Evolutionary conservation across 2,797 vertebrate species (phyloP), one percentile per base, ranked within the genome.

Genomic region (Prionace glauca): DNA sequence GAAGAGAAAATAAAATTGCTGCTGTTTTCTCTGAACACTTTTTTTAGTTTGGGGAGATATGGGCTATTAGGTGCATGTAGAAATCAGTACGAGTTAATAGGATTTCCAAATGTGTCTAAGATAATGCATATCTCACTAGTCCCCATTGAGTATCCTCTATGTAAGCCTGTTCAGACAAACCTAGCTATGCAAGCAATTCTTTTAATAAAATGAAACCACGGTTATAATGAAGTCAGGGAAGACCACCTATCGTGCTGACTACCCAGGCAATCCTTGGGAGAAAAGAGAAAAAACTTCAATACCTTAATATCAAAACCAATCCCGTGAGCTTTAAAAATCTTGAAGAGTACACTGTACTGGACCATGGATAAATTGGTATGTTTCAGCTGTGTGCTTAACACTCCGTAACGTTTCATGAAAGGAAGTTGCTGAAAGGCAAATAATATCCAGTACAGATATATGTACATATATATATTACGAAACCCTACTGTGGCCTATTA

Each of bases 261-360:
- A 95, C 29, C 50, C 5, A 74, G 93, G 45, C 24, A 95, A 72
- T 77, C 24, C 72, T 72, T 74, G 93, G 45, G 65, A 92, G 65
- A 92, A 11, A 92, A 95, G 71, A 94, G 79, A 95, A 12, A 81
- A 67, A 95, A 62, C 0, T 0, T 95, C 95, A 97, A 1, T 98
- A 99, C 98, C 98, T 98, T 98, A 45, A 97, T 96, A 97, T 99
- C 97, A 96, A 98, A 99, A 96, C 98, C 98, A 36, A 99, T 97
- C 41, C 98, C 98, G 0, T 96, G 98, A 95, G 97, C 97, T 96
- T 98, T 97, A 96, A 98, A 99, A 86, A 96, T 97, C 97, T 97
- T 98, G 1, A 99, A 97, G 96, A 99, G 98, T 0, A 98, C 97
- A 0, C 95, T 97, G 69, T 98, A 98, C 97, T 97, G 98, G 96